phyloP scores from a whole-genome alignment of 2,113 vertebrate genomes.

The Elgaria multicarinata region DNA sequence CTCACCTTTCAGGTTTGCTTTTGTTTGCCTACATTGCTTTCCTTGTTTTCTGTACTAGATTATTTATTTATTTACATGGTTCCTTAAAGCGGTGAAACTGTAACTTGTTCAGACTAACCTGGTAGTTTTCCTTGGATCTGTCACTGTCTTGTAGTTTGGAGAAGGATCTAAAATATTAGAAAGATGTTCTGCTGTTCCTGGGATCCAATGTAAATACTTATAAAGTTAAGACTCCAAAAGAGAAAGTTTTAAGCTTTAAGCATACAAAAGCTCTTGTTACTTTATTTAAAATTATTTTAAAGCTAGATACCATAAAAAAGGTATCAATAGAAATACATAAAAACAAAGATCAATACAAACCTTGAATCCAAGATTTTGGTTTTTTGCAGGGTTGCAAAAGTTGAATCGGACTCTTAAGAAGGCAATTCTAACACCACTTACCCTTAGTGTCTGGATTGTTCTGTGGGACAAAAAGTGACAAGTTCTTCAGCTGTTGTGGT shows the following conservation, averaged over 20 bases:
- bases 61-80: conserved; percentile 56
- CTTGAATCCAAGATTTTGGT: background rate
- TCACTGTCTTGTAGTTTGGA: conserved; percentile 54
- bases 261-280: too few relatives aligned
- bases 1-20: conserved; percentile 75
- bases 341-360: too few relatives aligned
- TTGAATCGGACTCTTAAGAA: background rate
- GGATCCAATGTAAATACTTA: conserved; percentile 56
- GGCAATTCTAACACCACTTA: background rate
- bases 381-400: background rate
- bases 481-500: background rate
- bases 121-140: conserved; percentile 54
- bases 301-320: background rate
- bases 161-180: conserved; percentile 71
- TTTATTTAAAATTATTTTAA: too few relatives aligned
- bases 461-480: background rate
- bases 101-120: conserved; percentile 65
- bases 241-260: too few relatives aligned
- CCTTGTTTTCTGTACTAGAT: conserved; percentile 70
- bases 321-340: too few relatives aligned
- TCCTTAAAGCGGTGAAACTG: conserved; percentile 63
- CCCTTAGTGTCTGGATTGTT: background rate
- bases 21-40: conserved; percentile 76
- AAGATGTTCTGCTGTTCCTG: conserved; percentile 67
- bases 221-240: conserved; percentile 48